Evolutionary conservation across 2,888 invertebrate species (phyloP).

Genomic region (Drosophila infuscata): DNA sequence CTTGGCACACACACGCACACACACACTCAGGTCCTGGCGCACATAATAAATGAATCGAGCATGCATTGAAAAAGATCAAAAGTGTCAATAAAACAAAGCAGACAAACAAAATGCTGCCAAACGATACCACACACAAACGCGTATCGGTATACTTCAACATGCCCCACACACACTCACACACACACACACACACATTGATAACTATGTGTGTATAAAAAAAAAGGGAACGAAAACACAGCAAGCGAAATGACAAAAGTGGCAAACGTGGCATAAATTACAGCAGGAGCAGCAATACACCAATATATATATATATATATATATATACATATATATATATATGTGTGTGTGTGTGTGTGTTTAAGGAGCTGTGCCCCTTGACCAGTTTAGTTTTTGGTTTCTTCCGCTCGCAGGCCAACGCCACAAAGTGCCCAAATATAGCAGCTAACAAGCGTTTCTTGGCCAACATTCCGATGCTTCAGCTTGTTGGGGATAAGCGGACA

Average conservation of each 20-base stretch:
- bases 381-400: constrained; percentile 38
- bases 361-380: constrained; percentile 49
- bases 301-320: too few relatives aligned
- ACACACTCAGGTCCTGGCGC: constrained; percentile 27
- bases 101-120: constrained; percentile 60
- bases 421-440: constrained; percentile 40
- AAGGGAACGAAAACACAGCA: constrained; percentile 40
- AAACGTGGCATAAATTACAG: constrained; percentile 80
- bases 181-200: background rate
- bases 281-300: constrained; percentile 9
- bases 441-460: constrained; percentile 48
- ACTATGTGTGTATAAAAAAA: constrained; percentile 23
- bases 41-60: constrained; percentile 79
- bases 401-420: constrained; percentile 9
- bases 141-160: constrained; percentile 1
- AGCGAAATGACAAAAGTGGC: constrained; percentile 77
- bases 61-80: constrained; percentile 77
- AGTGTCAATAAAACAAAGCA: constrained; percentile 80
- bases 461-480: constrained; percentile 3
- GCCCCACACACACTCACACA: background rate
- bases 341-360: background rate
- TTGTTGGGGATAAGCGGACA: background rate
- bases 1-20: background rate
- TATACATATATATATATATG: too few relatives aligned
- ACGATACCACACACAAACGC: constrained; percentile 41